Evolutionary conservation across 2,888 invertebrate species (phyloP).

Genomic region (Idaea aversata): DNA sequence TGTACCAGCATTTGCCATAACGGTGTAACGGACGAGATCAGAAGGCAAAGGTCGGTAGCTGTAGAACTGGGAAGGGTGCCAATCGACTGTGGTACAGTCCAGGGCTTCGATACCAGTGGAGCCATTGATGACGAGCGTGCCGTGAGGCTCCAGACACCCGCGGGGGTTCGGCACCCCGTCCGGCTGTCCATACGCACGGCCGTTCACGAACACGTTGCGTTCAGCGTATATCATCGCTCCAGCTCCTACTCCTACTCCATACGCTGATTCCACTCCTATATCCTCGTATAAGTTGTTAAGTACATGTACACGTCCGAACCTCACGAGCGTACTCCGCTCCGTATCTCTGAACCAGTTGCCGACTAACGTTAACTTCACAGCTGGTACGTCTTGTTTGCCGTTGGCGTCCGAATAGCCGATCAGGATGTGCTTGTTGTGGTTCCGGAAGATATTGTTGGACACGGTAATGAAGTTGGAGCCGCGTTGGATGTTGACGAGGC

Average conservation of each 20-base stretch:
- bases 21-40: neutral
- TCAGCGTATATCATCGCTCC: constrained; percentile 21
- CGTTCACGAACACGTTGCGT: constrained; percentile 21
- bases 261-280: constrained; percentile 14
- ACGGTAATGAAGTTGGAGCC: constrained; percentile 24
- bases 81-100: constrained; percentile 8
- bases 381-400: constrained; percentile 18
- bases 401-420: constrained; percentile 20
- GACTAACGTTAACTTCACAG: constrained; percentile 14
- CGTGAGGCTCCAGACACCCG: constrained; percentile 14
- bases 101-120: constrained; percentile 2
- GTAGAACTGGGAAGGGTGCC: constrained; percentile 17
- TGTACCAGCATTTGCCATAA: constrained; percentile 1
- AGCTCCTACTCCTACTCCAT: constrained; percentile 22
- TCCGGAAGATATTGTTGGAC: constrained; percentile 24
- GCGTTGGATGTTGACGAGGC: constrained; percentile 22
- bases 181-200: neutral
- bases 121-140: constrained; percentile 12
- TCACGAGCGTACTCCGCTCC: constrained; percentile 20
- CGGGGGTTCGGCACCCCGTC: constrained; percentile 5
- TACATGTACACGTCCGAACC: constrained; percentile 22
- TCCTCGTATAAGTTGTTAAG: constrained; percentile 26
- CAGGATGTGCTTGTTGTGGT: constrained; percentile 24
- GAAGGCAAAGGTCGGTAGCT: constrained; percentile 3
- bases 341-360: constrained; percentile 24